phyloP scores from a whole-genome alignment of 2,797 vertebrate genomes.

The Pseudomugil gertrudae region DNA sequence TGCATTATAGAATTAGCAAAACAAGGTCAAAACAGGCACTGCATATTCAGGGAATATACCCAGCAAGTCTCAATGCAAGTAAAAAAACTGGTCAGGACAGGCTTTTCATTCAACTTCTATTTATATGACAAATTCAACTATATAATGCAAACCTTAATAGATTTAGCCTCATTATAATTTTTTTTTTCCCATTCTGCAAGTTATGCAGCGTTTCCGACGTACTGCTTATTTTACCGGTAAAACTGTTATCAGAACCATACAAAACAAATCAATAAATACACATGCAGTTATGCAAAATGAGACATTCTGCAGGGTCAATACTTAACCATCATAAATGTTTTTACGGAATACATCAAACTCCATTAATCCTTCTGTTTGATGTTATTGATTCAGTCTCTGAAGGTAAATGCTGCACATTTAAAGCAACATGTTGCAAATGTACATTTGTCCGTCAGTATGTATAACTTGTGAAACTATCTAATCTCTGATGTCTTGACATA shows the following conservation, averaged over 20 bases:
- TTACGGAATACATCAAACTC: not conserved
- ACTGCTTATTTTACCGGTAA: too few relatives aligned
- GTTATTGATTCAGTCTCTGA: not conserved
- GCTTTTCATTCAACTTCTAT: conserved; percentile 5
- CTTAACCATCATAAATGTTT: not conserved
- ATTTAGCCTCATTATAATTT: not conserved
- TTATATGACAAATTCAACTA: conserved; percentile 1
- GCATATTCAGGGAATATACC: conserved; percentile 24
- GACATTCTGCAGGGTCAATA: not conserved
- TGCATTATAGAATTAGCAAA: conserved; percentile 34
- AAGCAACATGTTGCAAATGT: not conserved
- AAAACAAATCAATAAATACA: not conserved
- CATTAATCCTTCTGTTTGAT: not conserved
- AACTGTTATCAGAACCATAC: too few relatives aligned
- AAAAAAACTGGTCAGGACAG: too few relatives aligned
- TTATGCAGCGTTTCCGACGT: not conserved
- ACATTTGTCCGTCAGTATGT: too few relatives aligned
- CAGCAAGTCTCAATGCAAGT: too few relatives aligned
- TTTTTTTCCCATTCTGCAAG: not conserved
- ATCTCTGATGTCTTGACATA: not conserved
- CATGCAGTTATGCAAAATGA: not conserved
- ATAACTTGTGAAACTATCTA: not conserved
- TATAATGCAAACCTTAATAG: not conserved
- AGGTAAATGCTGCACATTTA: not conserved
- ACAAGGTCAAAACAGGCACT: conserved; percentile 17